phyloP scores from a whole-genome alignment of 1,140 invertebrate species.

The Forficula auricularia region DNA sequence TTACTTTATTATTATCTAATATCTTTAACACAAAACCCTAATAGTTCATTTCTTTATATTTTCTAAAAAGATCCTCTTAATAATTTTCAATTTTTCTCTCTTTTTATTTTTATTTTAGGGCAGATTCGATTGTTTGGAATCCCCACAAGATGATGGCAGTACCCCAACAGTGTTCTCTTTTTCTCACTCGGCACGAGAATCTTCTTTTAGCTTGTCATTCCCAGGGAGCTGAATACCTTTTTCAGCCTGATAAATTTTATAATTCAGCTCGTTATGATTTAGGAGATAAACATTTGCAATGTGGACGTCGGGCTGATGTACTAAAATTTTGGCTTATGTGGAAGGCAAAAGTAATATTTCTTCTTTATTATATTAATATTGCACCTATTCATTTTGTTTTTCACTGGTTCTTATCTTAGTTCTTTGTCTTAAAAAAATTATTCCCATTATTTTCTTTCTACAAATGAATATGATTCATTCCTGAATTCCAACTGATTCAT shows the following conservation, averaged over 20 bases:
- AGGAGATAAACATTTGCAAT: slow-evolving; percentile 49
- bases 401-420: too few species aligned
- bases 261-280: slow-evolving; percentile 37
- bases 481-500: too few species aligned
- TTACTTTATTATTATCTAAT: too few species aligned
- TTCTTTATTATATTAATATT: too few species aligned
- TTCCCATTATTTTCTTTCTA: slow-evolving; percentile 19
- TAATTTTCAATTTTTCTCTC: too few species aligned
- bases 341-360: slow-evolving; percentile 34
- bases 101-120: slow-evolving; percentile 26
- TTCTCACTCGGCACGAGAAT: slow-evolving; percentile 29
- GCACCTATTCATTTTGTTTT: slow-evolving; percentile 22
- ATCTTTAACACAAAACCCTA: too few species aligned
- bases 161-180: slow-evolving; percentile 43
- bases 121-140: slow-evolving; percentile 49
- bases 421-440: slow-evolving; percentile 27
- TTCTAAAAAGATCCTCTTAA: too few species aligned
- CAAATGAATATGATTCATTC: slow-evolving; percentile 13
- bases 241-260: slow-evolving; percentile 49
- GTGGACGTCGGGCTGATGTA: slow-evolving; percentile 46
- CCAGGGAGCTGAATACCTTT: slow-evolving; percentile 39
- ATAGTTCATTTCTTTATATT: too few species aligned
- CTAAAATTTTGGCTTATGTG: slow-evolving; percentile 56
- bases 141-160: slow-evolving; percentile 47
- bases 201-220: slow-evolving; percentile 32